Base-by-base conservation (phyloP, 2,113 vertebrate species). In the Dendrocopos noguchii region DNA sequence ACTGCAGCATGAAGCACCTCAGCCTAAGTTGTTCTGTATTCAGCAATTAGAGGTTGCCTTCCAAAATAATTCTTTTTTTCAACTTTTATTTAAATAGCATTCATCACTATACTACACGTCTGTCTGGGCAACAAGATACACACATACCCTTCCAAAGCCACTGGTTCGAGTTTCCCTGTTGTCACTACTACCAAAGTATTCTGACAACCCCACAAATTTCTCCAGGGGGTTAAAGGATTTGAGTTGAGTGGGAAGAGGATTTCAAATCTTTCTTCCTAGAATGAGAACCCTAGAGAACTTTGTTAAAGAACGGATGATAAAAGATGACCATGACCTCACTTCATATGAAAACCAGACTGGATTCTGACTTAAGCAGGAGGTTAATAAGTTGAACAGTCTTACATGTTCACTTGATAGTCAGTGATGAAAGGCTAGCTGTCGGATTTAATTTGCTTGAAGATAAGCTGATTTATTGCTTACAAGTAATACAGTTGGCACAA, bases 381-480 rank as follows among this genome's bases (percentile, higher is more conserved):
- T 94, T 96, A 94, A 96, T 91, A 82, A 94, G 89, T 74, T 89
- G 84, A 96, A 94, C 79, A 87, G 76, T 88, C 89, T 93, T 82
- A 94, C 84, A 91, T 67, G 68, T 78, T 92, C 87, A 92, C 72
- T 89, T 95, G 89, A 94, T 86, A 94, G 87, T 84, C 84, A 88
- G 91, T 91, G 94, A 92, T 94, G 93, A 96, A 96, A 93, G 82
- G 87, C 75, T 85, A 94, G 70, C 91, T 91, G 94, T 94, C 95
- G 95, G 82, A 86, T 90, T 87, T 61, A 60, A 91, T 96, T 95
- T 96, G 73, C 65, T 70, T 91, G 53, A 96, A 94, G 94, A 96
- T 96, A 96, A 96, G 93, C 93, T 88, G 95, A 96, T 96, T 94
- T 96, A 94, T 87, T 94, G 89, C 82, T 96, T 94, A 95, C 89